Percentiles rank a stretch among this genome's conserved stretches.
Conservation (phyloP, 2,888 invertebrate species). For the Brenthis daphne region DNA sequence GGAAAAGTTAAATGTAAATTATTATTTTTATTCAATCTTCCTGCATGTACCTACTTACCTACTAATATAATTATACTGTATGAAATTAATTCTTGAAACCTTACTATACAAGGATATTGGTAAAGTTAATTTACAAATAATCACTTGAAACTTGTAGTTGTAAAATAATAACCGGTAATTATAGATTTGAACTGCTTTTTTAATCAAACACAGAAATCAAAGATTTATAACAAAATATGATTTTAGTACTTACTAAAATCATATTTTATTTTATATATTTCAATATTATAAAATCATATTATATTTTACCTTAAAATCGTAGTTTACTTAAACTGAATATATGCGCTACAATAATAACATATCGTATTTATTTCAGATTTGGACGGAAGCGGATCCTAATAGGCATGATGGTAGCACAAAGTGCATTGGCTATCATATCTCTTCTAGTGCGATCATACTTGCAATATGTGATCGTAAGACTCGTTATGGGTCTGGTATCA, state of each 20-base stretch:
- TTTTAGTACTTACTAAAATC: too few species aligned
- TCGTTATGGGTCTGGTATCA: slow-evolving; percentile 88
- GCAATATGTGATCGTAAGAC: slow-evolving; percentile 86
- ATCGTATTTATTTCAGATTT: slow-evolving; percentile 69
- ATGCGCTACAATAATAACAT: background rate
- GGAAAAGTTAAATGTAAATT: background rate
- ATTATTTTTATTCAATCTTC: background rate
- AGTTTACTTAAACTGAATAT: background rate
- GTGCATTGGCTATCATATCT: slow-evolving; percentile 85
- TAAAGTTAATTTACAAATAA: slow-evolving; percentile 1
- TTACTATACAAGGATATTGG: background rate
- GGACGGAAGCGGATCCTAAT: slow-evolving; percentile 90
- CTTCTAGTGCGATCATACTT: slow-evolving; percentile 87
- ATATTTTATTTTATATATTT: too few species aligned
- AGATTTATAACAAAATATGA: background rate
- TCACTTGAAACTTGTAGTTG: slow-evolving; percentile 2
- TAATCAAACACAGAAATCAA: background rate
- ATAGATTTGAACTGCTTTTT: background rate
- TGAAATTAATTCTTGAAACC: slow-evolving; percentile 14
- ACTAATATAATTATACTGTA: background rate
- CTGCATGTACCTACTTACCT: background rate
- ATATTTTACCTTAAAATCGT: too few species aligned
- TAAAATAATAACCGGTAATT: slow-evolving; percentile 20
- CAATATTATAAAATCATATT: too few species aligned
- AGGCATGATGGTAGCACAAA: slow-evolving; percentile 86